These are phyloP conservation scores for Drosophila pruinosa DNA, from an alignment of 1,140 invertebrate species.

Conservation along the genomic window DNA sequence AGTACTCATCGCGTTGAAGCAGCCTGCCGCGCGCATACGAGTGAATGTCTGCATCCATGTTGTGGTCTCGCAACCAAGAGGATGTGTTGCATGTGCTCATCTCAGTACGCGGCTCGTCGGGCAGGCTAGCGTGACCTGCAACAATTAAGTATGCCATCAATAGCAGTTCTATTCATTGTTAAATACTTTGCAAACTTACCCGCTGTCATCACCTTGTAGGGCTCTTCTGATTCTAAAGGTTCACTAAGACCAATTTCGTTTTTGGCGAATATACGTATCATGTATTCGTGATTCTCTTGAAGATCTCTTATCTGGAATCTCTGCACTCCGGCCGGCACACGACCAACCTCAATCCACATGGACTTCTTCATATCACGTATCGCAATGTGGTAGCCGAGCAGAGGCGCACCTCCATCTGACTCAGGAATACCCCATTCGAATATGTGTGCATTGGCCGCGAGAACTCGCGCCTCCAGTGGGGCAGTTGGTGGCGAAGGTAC, in stretches of 20 bases:
- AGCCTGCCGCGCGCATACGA: slow-evolving; percentile 93
- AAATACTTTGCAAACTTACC: slow-evolving; percentile 84
- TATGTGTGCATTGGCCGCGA: slow-evolving; percentile 91
- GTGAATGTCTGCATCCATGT: slow-evolving; percentile 96
- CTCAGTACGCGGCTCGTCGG: slow-evolving; percentile 86
- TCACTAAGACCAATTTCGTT: slow-evolving; percentile 98
- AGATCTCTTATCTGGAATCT: slow-evolving; percentile 93
- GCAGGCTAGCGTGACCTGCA: slow-evolving; percentile 83
- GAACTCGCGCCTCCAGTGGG: slow-evolving; percentile 92
- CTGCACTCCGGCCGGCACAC: slow-evolving; percentile 91
- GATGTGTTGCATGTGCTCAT: slow-evolving; percentile 96
- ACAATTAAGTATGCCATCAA: not conserved
- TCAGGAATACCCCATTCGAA: slow-evolving; percentile 97
- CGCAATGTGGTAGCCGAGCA: slow-evolving; percentile 96
- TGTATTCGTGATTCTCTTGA: slow-evolving; percentile 94
- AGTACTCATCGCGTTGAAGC: slow-evolving; percentile 94
- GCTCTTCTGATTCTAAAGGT: slow-evolving; percentile 95
- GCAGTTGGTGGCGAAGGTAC: slow-evolving; percentile 95
- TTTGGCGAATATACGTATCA: slow-evolving; percentile 94
- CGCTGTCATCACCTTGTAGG: slow-evolving; percentile 92
- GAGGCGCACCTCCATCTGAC: slow-evolving; percentile 95
- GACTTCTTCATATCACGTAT: slow-evolving; percentile 95
- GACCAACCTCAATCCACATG: slow-evolving; percentile 98
- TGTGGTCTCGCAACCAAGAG: slow-evolving; percentile 94
- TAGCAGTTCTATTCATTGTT: not conserved